Evolutionary conservation across 2,113 vertebrate species (phyloP).

Genomic region (Charadrius vociferus): DNA sequence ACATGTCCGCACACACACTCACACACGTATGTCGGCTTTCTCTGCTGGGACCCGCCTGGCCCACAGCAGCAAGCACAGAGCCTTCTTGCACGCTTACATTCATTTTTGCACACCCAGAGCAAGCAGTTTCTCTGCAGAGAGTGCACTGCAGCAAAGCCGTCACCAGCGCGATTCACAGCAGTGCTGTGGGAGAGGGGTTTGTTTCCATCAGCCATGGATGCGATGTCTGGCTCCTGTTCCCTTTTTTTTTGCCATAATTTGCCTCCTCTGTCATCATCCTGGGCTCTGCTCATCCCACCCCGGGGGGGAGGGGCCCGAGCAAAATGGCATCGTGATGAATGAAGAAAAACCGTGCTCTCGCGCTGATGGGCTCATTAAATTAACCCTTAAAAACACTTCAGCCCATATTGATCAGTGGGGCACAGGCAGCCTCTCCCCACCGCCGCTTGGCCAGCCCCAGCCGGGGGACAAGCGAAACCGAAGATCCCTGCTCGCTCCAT

Average conservation of each 20-base stretch:
- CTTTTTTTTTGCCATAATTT: background rate
- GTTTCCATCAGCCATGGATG: background rate
- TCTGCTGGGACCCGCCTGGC: background rate
- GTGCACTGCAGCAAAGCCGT: background rate
- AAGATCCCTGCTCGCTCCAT: background rate
- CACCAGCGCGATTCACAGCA: accelerated
- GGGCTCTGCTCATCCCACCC: accelerated
- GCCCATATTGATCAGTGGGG: background rate
- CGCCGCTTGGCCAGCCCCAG: accelerated
- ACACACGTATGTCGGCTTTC: accelerated
- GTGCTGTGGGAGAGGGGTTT: background rate
- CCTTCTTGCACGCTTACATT: background rate
- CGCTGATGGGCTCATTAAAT: background rate
- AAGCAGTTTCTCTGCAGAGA: background rate
- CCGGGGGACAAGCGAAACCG: accelerated
- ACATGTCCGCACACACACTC: accelerated
- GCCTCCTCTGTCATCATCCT: accelerated
- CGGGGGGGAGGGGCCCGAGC: background rate
- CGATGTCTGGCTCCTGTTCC: too few relatives aligned
- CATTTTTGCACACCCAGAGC: accelerated
- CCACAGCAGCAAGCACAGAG: background rate
- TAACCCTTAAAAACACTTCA: background rate
- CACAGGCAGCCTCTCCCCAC: accelerated
- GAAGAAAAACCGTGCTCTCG: background rate
- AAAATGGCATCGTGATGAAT: background rate